Evolutionary conservation across 1,140 invertebrate genomes (phyloP), one percentile per base, ranked within the genome.

Genomic region (Magallana angulata): DNA sequence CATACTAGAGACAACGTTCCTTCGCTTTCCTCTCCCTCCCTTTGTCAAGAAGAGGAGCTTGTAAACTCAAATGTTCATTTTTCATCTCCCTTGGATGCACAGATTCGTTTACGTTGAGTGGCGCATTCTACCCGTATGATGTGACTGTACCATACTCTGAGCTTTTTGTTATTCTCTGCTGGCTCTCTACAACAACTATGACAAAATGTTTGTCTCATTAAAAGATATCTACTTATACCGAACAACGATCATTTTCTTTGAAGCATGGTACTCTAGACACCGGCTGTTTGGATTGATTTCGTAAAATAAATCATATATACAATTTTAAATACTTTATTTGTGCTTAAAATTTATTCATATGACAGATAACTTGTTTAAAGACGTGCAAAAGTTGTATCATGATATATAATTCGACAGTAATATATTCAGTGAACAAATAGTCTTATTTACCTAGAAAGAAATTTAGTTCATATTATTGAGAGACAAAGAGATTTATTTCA

Each of bases 131-230:
- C 7, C 30, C 18, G 24, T 12, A 12, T 2, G 68, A 76, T 36
- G 24, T 76, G 9, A 76, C 24, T 30, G 30, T 76, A 76, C 68
- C 68, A 76, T 76, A 76, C 12, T 30, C 24, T 9, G 68, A 24
- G 68, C 11, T 76, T 12, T 24, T 7, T 18, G 24, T 30, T 30
- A 76, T 11, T 24, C 64, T 24, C 64, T 36, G 3, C 36, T 48
- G 36, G 18, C 12, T 24, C 24, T 76, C 36, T 48, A 48, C 9
- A 71, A 71, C 24, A 76, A 76, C 18, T 30, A 11, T 30, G 68
- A 76, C 68, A 76, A 76, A 76, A 76, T 36, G 68, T 76, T 76
- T 76, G 68, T 76, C 68, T 76, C 68, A 76, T 76, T 76, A 76
- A 18, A 36, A 48, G 1, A 76, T 76, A 30, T 30, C 9, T 76